These are phyloP conservation scores for Menura novaehollandiae DNA, from an alignment of 2,113 vertebrate species.

Conservation along the genomic window DNA sequence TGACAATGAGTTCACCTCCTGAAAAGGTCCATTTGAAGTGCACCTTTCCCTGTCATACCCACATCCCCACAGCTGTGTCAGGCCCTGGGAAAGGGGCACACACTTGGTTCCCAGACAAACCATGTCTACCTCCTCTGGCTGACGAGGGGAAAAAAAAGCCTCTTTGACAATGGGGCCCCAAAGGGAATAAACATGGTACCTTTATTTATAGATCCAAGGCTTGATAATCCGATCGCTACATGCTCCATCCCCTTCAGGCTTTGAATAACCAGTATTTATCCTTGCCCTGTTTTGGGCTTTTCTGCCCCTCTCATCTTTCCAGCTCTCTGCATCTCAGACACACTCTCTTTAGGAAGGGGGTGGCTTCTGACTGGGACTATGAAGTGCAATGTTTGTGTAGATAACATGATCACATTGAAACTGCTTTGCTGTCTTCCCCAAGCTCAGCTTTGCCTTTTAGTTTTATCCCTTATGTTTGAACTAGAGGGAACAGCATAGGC, in stretches of 20 bases:
- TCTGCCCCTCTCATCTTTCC: background rate
- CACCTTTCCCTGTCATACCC: constrained; percentile 8
- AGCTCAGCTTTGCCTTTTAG: background rate
- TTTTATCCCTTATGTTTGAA: background rate
- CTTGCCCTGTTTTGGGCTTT: background rate
- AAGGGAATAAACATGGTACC: constrained; percentile 12
- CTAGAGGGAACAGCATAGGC: background rate
- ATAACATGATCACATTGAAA: background rate
- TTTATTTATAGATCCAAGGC: constrained; percentile 40
- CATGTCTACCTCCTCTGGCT: background rate
- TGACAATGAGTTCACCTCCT: constrained; percentile 1
- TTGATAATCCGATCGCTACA: background rate
- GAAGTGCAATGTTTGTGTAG: background rate
- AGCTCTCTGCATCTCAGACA: background rate
- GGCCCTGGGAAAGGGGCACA: constrained; percentile 34
- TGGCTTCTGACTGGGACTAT: background rate
- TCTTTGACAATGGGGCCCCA: background rate
- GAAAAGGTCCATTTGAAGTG: background rate
- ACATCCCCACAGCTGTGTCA: background rate
- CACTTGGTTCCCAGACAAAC: constrained; percentile 1
- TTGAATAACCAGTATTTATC: background rate
- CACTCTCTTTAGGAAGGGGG: background rate
- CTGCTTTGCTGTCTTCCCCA: background rate
- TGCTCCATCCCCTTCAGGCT: background rate
- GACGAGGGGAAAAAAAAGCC: background rate